These are phyloP conservation scores for Suncus etruscus DNA, from an alignment of 2,113 vertebrate genomes.

Conservation along the genomic window DNA sequence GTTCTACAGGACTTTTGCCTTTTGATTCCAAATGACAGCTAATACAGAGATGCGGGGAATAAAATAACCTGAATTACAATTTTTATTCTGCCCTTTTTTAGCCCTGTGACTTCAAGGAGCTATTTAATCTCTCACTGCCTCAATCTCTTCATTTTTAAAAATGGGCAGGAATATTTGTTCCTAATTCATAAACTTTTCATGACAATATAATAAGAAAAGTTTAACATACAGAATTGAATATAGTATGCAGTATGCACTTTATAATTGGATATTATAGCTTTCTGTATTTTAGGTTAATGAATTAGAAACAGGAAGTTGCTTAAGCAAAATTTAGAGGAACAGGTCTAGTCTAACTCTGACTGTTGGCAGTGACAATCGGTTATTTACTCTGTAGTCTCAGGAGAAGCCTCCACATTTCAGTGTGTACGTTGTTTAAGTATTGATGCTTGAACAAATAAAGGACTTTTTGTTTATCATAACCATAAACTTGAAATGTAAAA, in stretches of 20 bases:
- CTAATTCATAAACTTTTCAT: not conserved
- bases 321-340: slow-evolving; percentile 25
- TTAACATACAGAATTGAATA: slow-evolving; percentile 5
- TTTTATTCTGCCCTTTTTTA: not conserved
- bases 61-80: not conserved
- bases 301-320: slow-evolving; percentile 29
- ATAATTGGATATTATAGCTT: not conserved
- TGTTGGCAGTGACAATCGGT: not conserved
- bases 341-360: not conserved
- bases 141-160: slow-evolving; percentile 19
- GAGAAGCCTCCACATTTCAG: not conserved
- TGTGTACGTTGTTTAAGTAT: slow-evolving; percentile 17
- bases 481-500: not conserved
- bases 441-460: slow-evolving; percentile 2
- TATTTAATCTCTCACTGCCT: not conserved
- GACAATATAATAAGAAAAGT: slow-evolving; percentile 23
- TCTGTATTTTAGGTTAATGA: slow-evolving; percentile 19
- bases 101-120: not conserved
- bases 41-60: not conserved
- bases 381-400: not conserved
- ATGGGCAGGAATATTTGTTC: not conserved
- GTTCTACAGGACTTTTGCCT: not conserved
- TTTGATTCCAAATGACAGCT: not conserved
- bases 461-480: slow-evolving; percentile 4
- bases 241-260: not conserved